Percentiles rank a stretch among this genome's conserved stretches.
Evolutionary conservation across 92 coral and sea anemone species (phyloP).

Genomic region (Anthopleura xanthogrammica): DNA sequence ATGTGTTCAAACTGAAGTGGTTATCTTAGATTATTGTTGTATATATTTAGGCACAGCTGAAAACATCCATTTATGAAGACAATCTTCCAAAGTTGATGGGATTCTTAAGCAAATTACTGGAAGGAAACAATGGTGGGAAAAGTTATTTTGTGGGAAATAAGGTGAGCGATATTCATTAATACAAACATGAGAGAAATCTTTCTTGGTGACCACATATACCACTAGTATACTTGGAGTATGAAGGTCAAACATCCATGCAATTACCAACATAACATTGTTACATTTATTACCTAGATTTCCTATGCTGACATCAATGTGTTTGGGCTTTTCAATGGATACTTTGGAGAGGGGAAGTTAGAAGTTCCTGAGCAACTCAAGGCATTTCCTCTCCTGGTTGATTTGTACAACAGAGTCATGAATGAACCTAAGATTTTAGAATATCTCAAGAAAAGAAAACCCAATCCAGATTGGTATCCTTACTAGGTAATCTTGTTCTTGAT

Average conservation of each 20-base stretch:
- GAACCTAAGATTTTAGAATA: conserved; percentile 56
- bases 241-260: not conserved
- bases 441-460: conserved; percentile 59
- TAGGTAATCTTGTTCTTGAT: not conserved
- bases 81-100: conserved; percentile 14
- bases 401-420: conserved; percentile 60
- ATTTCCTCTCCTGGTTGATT: conserved; percentile 53
- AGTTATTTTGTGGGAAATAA: conserved; percentile 31
- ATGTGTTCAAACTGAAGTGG: too few relatives aligned
- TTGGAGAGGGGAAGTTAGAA: conserved; percentile 47
- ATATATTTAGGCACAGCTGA: conserved; percentile 1
- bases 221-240: not conserved
- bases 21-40: not conserved
- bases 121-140: conserved; percentile 30
- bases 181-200: too few relatives aligned
- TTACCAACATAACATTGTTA: not conserved
- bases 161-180: not conserved
- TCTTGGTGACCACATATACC: not conserved
- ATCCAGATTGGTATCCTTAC: conserved; percentile 27
- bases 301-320: conserved; percentile 76
- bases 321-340: conserved; percentile 57
- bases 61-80: conserved; percentile 14
- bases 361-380: conserved; percentile 47
- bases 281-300: conserved; percentile 49
- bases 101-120: conserved; percentile 16